Evolutionary conservation across 30 jellyfish, hydroid and myxozoan species (phyloP).

Genomic region (Morbakka virulenta): DNA sequence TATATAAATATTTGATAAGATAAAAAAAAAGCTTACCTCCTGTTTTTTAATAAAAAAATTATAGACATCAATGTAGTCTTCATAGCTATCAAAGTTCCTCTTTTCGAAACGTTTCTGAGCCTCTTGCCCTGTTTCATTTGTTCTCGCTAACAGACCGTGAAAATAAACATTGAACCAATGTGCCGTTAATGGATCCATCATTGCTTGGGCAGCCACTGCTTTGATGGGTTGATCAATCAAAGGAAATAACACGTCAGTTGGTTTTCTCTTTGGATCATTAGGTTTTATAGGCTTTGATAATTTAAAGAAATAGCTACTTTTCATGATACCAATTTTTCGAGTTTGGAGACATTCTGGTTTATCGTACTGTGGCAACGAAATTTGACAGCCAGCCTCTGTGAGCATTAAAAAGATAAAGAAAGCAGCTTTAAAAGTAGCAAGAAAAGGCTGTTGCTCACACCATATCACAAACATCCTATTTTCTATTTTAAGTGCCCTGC

Average conservation of each 20-base stretch:
- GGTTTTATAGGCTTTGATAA: slow-evolving; percentile 49
- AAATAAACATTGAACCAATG: slow-evolving; percentile 88
- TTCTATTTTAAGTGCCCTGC: no score
- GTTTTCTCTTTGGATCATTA: slow-evolving; percentile 27
- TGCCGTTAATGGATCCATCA: slow-evolving; percentile 82
- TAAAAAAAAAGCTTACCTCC: slow-evolving; percentile 62
- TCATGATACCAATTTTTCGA: slow-evolving; percentile 24
- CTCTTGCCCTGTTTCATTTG: slow-evolving; percentile 50
- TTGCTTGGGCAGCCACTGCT: slow-evolving; percentile 32
- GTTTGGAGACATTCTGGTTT: slow-evolving; percentile 29
- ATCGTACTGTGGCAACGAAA: slow-evolving; percentile 49
- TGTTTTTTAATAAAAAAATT: slow-evolving; percentile 23
- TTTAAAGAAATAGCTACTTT: slow-evolving; percentile 38
- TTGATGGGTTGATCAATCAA: slow-evolving; percentile 47
- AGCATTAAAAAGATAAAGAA: not conserved
- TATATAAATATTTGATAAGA: no score
- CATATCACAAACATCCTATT: not conserved
- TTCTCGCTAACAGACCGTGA: slow-evolving; percentile 53
- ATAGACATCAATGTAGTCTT: slow-evolving; percentile 49
- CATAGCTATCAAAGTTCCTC: slow-evolving; percentile 18
- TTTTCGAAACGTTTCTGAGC: slow-evolving; percentile 8
- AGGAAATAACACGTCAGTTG: slow-evolving; percentile 55
- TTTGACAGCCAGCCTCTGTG: slow-evolving; percentile 41
- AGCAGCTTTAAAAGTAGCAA: not conserved
- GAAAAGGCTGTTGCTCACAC: not conserved